Conservation (phyloP, 2,113 vertebrate genomes). For the Gavialis gangeticus region DNA sequence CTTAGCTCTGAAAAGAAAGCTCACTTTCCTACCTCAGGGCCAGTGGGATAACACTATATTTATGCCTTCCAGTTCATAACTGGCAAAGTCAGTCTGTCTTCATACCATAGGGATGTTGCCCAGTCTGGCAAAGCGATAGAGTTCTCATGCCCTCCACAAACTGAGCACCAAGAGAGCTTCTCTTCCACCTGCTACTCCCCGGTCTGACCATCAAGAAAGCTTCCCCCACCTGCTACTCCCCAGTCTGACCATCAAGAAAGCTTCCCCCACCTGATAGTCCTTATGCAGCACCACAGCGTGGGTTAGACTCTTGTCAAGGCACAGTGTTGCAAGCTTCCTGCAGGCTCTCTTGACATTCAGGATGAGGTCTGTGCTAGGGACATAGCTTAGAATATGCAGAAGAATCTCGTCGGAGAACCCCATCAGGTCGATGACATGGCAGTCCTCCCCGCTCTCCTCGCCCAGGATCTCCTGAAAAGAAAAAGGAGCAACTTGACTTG, state of each 20-base stretch:
- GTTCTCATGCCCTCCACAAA: neutral
- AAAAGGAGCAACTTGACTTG: neutral
- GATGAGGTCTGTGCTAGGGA: constrained; percentile 91
- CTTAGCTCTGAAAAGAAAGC: neutral
- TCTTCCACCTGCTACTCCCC: neutral
- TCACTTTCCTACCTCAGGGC: neutral
- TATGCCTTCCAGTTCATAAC: neutral
- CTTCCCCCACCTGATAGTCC: constrained; percentile 87
- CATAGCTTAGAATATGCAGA: constrained; percentile 89
- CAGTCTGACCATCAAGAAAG: neutral
- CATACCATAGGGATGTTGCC: neutral
- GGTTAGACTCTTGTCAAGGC: constrained; percentile 92
- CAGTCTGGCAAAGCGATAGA: neutral
- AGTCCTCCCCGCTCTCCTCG: constrained; percentile 68
- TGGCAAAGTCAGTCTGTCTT: neutral
- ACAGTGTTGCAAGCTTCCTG: constrained; percentile 87
- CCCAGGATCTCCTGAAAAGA: constrained; percentile 74
- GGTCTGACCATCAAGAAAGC: too few species aligned
- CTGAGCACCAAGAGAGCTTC: neutral
- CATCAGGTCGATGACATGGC: constrained; percentile 82
- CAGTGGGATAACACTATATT: neutral
- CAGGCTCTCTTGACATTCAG: constrained; percentile 88
- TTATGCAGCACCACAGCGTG: constrained; percentile 87
- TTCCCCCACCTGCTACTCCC: too few species aligned
- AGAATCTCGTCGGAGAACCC: constrained; percentile 96